Base-by-base conservation (phyloP, 2,888 invertebrate species). In the Ctenicera cuprea region DNA sequence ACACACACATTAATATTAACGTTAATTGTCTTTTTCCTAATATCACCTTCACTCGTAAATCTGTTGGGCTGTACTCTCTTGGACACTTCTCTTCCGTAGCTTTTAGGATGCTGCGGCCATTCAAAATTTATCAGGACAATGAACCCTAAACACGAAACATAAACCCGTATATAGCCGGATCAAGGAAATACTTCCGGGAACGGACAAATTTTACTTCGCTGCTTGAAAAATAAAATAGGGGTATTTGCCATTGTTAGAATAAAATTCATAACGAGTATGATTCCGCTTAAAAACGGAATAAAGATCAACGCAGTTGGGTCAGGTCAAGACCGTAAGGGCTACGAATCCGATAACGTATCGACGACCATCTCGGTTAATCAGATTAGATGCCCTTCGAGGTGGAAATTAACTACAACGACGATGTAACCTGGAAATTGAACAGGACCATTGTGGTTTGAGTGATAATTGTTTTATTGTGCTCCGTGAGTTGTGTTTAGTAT, bases 121-220 rank as follows among this genome's bases (percentile, higher is more conserved):
- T 64, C 43, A 71, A 64, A 71, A 71, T 54, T 71, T 64, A 64
- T 64, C 63, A 57, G 71, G 43, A 20, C 64, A 14, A 48, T 52
- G 71, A 71, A 38, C 71, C 37, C 52, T 12, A n/a, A 38, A 3
- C 26, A 5, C 26, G 52, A 52, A 52, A 52, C 9, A 22, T 14
- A 50, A 52, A 52, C 18, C 12, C 26, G 50, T 3, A 8, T 12
- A 8, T 38, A 3, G 2, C 4, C 14, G 14, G 41, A 14, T 2
- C 14, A n/a, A 1, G 12, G 12, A 43, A n/a, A 26, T 26, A 26
- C 26, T 26, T 26, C 26, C 26, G 26, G 26, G 26, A 26, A 5
- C 26, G 26, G 26, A 26, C 26, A 26, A 26, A 26, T 26, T 26
- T 26, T 26, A 14, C 41, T 14, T 43, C 2, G 41, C 14, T 5